These are phyloP conservation scores for Rhinoraja longicauda DNA, from an alignment of 2,797 vertebrate species.

Conservation along the genomic window DNA sequence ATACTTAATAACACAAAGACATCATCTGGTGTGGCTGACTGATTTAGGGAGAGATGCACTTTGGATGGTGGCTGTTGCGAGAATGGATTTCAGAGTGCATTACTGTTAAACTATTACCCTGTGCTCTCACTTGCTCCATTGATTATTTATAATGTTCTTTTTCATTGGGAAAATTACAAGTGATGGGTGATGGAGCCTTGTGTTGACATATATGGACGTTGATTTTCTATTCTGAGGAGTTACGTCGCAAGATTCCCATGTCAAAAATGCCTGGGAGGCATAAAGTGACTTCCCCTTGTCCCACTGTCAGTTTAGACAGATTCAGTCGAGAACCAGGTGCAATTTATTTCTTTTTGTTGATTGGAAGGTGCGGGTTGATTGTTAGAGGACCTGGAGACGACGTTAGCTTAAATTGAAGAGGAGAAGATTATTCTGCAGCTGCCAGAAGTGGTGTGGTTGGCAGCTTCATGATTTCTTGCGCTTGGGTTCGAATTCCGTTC, in stretches of 20 bases:
- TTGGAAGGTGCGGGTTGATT: not conserved
- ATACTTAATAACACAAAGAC: conserved; percentile 23
- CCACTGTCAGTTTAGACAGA: not conserved
- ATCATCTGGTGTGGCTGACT: conserved; percentile 24
- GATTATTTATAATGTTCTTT: conserved; percentile 41
- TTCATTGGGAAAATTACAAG: conserved; percentile 19
- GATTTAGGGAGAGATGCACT: conserved; percentile 18
- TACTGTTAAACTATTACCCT: conserved; percentile 42
- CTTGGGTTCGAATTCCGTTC: not conserved
- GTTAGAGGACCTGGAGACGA: not conserved
- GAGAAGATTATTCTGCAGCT: not conserved
- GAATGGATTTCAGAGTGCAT: conserved; percentile 43
- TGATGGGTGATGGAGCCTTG: not conserved
- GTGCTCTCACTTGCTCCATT: conserved; percentile 39
- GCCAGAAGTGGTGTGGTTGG: not conserved
- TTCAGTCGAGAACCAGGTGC: not conserved
- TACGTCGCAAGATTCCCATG: not conserved
- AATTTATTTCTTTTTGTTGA: not conserved
- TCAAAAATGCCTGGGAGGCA: not conserved
- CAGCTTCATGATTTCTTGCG: not conserved
- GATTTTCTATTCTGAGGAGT: not conserved
- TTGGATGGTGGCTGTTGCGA: not conserved
- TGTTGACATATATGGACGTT: not conserved
- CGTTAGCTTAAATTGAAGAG: not conserved
- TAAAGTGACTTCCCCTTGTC: not conserved